A percentile compares a stretch with the other conserved stretches of the same genome.
Conservation (phyloP, 1,140 invertebrate species). For the Aleiodes sp. region DNA sequence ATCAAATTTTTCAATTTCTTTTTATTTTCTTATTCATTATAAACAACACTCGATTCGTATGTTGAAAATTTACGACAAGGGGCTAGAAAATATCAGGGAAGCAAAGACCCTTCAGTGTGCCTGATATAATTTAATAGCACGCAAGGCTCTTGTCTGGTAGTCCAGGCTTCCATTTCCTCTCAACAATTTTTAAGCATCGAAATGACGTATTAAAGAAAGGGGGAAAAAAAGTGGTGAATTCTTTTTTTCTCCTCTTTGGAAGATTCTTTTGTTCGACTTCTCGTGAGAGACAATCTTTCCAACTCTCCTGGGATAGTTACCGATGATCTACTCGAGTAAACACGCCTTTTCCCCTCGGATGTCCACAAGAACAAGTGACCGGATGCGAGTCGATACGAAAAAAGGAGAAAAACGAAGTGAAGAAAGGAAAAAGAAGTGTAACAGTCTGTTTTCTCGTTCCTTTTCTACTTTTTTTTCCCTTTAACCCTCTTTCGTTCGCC, state of each 20-base stretch:
- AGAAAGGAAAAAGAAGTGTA: background rate
- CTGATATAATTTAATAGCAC: constrained; percentile 34
- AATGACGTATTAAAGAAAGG: background rate
- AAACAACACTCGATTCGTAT: constrained; percentile 6
- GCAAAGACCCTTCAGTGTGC: constrained; percentile 17
- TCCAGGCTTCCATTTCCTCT: background rate
- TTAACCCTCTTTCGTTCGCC: background rate
- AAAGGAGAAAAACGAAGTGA: background rate
- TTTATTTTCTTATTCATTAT: background rate
- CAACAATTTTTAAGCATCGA: background rate
- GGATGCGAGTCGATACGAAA: constrained; percentile 22
- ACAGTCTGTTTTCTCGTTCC: constrained; percentile 16
- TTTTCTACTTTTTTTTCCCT: constrained; percentile 6
- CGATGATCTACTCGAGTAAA: constrained; percentile 31
- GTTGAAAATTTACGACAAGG: constrained; percentile 5
- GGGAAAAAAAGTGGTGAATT: background rate
- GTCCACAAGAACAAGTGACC: constrained; percentile 27
- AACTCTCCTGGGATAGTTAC: constrained; percentile 12
- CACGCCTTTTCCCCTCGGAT: background rate
- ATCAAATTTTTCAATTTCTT: constrained; percentile 16
- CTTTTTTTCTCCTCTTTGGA: background rate
- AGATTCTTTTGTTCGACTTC: constrained; percentile 3
- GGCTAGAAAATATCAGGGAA: constrained; percentile 20
- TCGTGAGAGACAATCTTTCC: constrained; percentile 22
- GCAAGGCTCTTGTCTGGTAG: background rate